phyloP scores from a whole-genome alignment of 2,113 vertebrate species.

The Alouatta palliata region DNA sequence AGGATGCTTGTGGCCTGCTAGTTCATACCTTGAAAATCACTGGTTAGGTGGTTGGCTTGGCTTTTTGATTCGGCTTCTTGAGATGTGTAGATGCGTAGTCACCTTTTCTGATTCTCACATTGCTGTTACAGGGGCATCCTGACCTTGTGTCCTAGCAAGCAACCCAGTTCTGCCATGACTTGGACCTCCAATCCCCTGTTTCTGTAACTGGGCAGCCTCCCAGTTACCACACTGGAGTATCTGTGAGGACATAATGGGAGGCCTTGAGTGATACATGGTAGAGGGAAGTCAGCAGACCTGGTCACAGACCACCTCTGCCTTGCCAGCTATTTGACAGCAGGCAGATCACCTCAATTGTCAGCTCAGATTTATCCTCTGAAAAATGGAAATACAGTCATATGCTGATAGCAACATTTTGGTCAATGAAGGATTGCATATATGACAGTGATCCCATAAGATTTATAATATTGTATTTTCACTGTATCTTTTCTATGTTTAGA shows the following conservation, averaged over 20 bases:
- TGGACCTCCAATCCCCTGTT: background rate
- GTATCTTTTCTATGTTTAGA: background rate
- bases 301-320: background rate
- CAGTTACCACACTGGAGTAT: background rate
- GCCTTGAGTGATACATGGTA: background rate
- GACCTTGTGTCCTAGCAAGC: background rate
- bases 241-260: conserved; percentile 68
- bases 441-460: background rate
- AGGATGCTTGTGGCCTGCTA: conserved; percentile 3
- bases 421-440: background rate
- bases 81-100: background rate
- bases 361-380: background rate
- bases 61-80: conserved; percentile 38
- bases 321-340: background rate
- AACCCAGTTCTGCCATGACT: background rate
- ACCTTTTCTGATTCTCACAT: conserved; percentile 22
- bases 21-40: conserved; percentile 52
- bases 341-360: background rate
- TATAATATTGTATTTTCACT: background rate
- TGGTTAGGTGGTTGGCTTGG: background rate
- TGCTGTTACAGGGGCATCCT: background rate
- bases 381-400: background rate
- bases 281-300: conserved; percentile 4
- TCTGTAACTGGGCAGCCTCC: background rate
- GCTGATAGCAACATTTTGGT: background rate